These are phyloP conservation scores for Brenthis hecate DNA, from an alignment of 2,888 invertebrate species.

Conservation along the genomic window DNA sequence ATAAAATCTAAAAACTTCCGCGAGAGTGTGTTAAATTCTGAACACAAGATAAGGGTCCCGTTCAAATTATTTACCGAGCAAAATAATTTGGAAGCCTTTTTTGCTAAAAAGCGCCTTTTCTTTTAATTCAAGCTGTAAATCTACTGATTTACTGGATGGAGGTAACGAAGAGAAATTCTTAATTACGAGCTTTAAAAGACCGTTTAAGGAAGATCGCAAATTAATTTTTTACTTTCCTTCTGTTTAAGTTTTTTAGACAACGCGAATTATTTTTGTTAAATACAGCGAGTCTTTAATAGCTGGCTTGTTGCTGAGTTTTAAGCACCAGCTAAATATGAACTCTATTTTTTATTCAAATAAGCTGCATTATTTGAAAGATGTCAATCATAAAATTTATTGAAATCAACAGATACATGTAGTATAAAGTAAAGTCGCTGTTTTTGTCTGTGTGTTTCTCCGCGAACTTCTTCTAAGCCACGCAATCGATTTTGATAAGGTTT, in stretches of 20 bases:
- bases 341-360: too few species aligned
- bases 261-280: background rate
- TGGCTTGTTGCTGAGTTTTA: too few species aligned
- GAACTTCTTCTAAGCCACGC: too few species aligned
- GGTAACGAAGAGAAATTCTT: constrained; percentile 67
- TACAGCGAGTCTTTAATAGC: too few species aligned
- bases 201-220: constrained; percentile 29
- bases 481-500: too few species aligned
- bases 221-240: constrained; percentile 25
- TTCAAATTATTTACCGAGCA: constrained; percentile 53
- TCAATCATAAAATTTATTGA: too few species aligned
- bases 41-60: constrained; percentile 38
- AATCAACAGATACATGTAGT: too few species aligned
- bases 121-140: constrained; percentile 68
- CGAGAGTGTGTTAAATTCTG: constrained; percentile 12
- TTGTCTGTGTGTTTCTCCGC: too few species aligned
- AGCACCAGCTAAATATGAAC: too few species aligned
- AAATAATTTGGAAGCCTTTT: constrained; percentile 55
- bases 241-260: constrained; percentile 6
- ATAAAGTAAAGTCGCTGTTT: too few species aligned
- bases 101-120: constrained; percentile 42
- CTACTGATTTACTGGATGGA: constrained; percentile 50
- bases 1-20: background rate
- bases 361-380: too few species aligned
- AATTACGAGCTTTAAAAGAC: constrained; percentile 50